These are phyloP conservation scores for Eriosoma lanigerum DNA, from an alignment of 1,140 invertebrate species.

Conservation along the genomic window DNA sequence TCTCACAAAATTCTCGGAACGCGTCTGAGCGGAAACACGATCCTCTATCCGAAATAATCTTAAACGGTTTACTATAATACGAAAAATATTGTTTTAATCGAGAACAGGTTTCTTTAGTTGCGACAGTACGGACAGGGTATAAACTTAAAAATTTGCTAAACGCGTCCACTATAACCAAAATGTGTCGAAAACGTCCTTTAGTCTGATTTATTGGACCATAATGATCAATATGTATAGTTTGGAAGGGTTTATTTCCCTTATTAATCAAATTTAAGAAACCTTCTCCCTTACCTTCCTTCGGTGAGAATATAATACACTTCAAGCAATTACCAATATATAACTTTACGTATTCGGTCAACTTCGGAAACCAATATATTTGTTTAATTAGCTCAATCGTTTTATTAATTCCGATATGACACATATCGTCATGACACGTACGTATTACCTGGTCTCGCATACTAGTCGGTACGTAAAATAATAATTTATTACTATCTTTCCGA, in stretches of 20 bases:
- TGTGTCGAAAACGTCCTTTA: constrained; percentile 20
- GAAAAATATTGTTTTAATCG: constrained; percentile 42
- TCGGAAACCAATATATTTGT: constrained; percentile 13
- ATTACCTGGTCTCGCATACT: not conserved
- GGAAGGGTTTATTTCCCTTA: not conserved
- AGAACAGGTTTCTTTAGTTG: constrained; percentile 49
- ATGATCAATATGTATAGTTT: constrained; percentile 15
- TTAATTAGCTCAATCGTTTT: not conserved
- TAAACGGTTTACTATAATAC: constrained; percentile 51
- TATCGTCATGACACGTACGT: not conserved
- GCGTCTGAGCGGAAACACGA: constrained; percentile 52
- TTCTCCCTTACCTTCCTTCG: not conserved
- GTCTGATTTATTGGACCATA: not conserved
- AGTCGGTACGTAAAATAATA: not conserved
- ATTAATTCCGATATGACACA: not conserved
- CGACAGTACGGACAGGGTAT: constrained; percentile 51
- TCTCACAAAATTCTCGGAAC: constrained; percentile 51
- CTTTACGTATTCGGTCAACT: not conserved
- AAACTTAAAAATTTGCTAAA: constrained; percentile 55
- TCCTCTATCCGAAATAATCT: constrained; percentile 53
- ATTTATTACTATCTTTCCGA: not conserved
- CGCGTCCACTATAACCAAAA: too few species aligned
- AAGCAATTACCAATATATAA: too few species aligned
- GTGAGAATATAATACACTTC: not conserved
- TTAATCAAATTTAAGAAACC: not conserved